Conservation (phyloP, 2,797 vertebrate species). For the Momotus momota region DNA sequence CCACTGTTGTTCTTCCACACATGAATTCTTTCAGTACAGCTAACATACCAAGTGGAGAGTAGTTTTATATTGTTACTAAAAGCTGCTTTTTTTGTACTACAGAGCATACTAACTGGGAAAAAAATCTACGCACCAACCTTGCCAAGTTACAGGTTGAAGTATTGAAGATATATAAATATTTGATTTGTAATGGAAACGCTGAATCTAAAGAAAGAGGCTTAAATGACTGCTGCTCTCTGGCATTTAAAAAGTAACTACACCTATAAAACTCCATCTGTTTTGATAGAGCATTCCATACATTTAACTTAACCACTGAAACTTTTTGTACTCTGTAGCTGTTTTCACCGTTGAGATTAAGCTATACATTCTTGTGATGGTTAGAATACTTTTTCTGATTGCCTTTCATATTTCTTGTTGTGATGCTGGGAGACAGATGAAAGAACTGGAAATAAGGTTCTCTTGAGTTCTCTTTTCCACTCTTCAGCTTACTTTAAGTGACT, state of each 20-base stretch:
- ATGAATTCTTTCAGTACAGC: neutral
- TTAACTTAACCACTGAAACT: neutral
- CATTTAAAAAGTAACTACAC: neutral
- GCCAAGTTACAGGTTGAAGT: neutral
- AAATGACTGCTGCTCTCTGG: neutral
- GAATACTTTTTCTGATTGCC: neutral
- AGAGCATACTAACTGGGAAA: neutral
- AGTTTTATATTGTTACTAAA: constrained; percentile 41
- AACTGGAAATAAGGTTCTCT: neutral
- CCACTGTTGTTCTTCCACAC: neutral
- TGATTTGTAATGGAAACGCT: neutral
- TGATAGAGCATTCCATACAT: neutral
- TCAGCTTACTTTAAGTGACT: neutral
- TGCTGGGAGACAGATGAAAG: neutral
- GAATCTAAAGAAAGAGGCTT: neutral
- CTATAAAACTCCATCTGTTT: constrained; percentile 16
- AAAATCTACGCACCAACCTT: neutral
- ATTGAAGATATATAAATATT: constrained; percentile 1
- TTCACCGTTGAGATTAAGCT: neutral
- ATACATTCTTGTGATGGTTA: neutral
- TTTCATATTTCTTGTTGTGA: neutral
- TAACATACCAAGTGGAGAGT: neutral
- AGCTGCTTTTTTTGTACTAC: neutral
- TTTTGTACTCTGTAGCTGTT: neutral
- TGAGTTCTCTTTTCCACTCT: constrained; percentile 4